Percentiles rank a stretch among this genome's conserved stretches.
Conservation (phyloP, 2,113 vertebrate genomes). For the Pterophyllum scalare region DNA sequence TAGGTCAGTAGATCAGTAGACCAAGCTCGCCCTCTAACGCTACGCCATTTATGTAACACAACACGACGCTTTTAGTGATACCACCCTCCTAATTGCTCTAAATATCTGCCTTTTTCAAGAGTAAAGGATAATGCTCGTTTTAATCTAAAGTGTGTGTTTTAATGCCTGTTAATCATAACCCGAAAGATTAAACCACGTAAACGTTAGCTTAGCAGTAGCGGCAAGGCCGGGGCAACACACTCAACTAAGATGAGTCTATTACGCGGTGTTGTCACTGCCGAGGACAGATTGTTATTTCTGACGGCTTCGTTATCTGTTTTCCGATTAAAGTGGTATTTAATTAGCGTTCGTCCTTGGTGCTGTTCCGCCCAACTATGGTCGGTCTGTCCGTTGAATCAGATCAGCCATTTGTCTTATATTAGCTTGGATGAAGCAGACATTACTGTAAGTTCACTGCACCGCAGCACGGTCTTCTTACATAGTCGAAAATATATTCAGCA, state of each 20-base stretch:
- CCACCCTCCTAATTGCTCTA: background rate
- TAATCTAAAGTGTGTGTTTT: background rate
- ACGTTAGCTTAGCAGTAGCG: constrained; percentile 53
- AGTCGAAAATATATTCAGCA: background rate
- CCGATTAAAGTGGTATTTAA: background rate
- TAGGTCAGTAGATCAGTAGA: constrained; percentile 88
- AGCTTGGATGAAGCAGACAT: background rate
- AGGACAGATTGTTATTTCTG: background rate
- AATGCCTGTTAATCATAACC: background rate
- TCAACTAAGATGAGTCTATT: background rate
- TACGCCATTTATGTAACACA: constrained; percentile 54
- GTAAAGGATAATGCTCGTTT: background rate
- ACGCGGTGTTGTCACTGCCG: background rate
- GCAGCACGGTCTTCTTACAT: background rate
- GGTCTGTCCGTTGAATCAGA: background rate
- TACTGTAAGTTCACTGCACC: background rate
- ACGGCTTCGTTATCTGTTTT: background rate
- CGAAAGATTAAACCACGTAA: background rate
- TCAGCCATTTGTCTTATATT: background rate
- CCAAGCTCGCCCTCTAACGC: constrained; percentile 65
- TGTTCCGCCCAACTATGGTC: background rate
- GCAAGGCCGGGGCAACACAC: constrained; percentile 24
- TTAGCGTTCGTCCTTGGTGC: background rate
- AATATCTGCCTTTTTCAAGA: background rate
- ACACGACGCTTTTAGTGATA: background rate